Base-by-base conservation (phyloP, 2,888 invertebrate genomes). In the Steinernema carpocapsae region DNA sequence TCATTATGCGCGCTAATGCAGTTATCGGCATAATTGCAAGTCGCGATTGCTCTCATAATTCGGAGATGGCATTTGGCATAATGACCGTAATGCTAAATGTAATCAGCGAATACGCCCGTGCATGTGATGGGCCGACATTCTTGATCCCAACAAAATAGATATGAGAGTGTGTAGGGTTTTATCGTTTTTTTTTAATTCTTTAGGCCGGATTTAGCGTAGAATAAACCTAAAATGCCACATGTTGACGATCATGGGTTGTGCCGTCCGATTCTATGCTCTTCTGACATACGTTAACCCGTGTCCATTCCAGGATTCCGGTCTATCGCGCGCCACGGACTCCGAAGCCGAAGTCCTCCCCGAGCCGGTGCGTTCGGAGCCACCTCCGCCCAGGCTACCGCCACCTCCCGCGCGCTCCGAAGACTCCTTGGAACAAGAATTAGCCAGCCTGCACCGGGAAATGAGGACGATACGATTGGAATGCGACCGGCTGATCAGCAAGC, bases 381-480 rank as follows among this genome's bases (percentile, higher is more conserved):
- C 73, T 6, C 26, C 24, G 1, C 26, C 14, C 7, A 7, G 26
- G 10, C n/a, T 29, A 71, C 71, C 71, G 71, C 24, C 24, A 14
- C 71, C 12, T 43, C 45, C 19, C 22, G 10, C 42, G 1, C 24
- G 29, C 4, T 37, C 46, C 0, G 77, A 77, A 19, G 37, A 52
- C 1, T 46, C 26, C 12, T 72, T 82, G 17, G 76, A 79, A 51
- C 24, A 71, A 1, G 91, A 91, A 86, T 89, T 91, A 76, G 89
- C 90, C 29, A 88, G 90, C 80, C 87, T 91, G 71, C 90, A 91
- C 81, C 88, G 89, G 77, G 90, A 91, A 82, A 91, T 92, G 90
- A 90, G 91, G 82, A 90, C 89, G 75, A 91, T 92, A 76, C 90
- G 91, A 78, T 83, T 91, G 76, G 89, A 91, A 77, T 91, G 91